Evolutionary conservation across 2,113 vertebrate species (phyloP), one percentile per base, ranked within the genome.

Genomic region (Erinaceus europaeus): DNA sequence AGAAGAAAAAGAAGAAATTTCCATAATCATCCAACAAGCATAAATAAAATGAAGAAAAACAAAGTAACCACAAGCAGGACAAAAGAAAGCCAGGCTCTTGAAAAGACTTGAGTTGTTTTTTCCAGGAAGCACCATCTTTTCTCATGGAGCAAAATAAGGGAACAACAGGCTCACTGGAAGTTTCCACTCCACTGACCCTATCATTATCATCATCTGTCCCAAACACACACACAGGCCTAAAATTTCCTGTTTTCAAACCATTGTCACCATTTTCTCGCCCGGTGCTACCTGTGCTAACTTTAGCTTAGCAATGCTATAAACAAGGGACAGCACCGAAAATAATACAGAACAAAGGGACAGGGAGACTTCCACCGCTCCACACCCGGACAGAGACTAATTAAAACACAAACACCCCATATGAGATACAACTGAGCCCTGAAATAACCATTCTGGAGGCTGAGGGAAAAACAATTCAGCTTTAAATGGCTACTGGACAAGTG

Each of bases 171-270:
- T 97, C 95, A 90, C 92, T 99, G 98, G 98, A 99, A 98, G 98
- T 99, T 99, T 99, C 99, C 99, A 99, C 98, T 98, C 98, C 96
- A 97, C 97, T 97, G 96, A 97, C 98, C 90, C 93, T 98, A 98
- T 98, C 98, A 98, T 98, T 98, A 98, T 98, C 97, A 98, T 99
- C 98, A 98, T 98, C 98, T 99, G 98, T 98, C 98, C 98, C 97
- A 93, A 97, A 98, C 97, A 98, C 97, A 98, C 97, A 98, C 98
- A 98, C 97, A 97, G 97, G 96, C 97, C 97, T 97, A 97, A 98
- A 98, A 98, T 98, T 99, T 99, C 99, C 98, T 99, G 98, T 99
- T 99, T 99, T 98, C 97, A 96, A 98, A 98, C 98, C 94, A 98
- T 98, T 99, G 98, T 98, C 98, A 98, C 97, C 97, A 95, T 97